Percentiles rank a stretch among this genome's conserved stretches.
Conservation (phyloP, 2,797 vertebrate genomes). For the Poecilia picta region DNA sequence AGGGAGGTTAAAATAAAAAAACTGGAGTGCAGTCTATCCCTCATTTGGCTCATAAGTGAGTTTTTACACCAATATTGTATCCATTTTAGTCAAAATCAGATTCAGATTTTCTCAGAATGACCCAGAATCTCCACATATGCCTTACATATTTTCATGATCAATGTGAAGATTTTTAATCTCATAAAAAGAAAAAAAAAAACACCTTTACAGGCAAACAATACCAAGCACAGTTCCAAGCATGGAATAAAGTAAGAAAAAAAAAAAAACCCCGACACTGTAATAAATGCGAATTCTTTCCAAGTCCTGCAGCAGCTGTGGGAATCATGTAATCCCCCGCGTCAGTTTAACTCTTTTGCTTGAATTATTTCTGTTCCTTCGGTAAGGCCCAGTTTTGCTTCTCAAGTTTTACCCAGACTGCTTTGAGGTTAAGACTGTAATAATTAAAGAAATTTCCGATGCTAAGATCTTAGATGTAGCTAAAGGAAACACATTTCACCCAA, state of each 20-base stretch:
- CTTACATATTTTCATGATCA: background rate
- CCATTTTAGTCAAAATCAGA: background rate
- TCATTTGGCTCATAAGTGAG: too few relatives aligned
- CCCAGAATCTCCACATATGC: background rate
- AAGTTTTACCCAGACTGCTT: constrained; percentile 25
- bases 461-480: constrained; percentile 29
- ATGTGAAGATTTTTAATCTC: background rate
- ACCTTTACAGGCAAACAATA: background rate
- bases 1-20: background rate
- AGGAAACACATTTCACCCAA: constrained; percentile 38
- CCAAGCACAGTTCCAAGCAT: background rate
- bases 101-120: background rate
- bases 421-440: constrained; percentile 25
- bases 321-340: constrained; percentile 22
- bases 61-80: background rate
- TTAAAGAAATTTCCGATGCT: constrained; percentile 43
- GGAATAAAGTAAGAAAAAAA: background rate
- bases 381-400: constrained; percentile 10
- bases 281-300: background rate
- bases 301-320: background rate
- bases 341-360: constrained; percentile 24
- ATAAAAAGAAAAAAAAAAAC: background rate
- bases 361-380: constrained; percentile 34
- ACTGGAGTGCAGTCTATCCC: background rate
- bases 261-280: background rate